Evolutionary conservation across 2,113 vertebrate species (phyloP).

Genomic region (Entomyzon cyanotis): DNA sequence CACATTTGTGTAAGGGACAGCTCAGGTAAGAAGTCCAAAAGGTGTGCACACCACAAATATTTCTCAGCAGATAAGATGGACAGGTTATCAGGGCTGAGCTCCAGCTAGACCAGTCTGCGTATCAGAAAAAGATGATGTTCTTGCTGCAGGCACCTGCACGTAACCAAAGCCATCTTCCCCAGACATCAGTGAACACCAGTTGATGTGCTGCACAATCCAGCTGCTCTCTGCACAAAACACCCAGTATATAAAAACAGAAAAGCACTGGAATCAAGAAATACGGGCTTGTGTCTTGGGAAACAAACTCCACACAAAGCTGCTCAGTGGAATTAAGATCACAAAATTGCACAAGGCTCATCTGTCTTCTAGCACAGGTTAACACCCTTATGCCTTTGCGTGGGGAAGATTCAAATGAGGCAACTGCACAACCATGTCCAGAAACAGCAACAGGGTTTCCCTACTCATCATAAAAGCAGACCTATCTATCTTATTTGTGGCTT

Average conservation of each 20-base stretch:
- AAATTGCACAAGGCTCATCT: not conserved
- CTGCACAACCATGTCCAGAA: not conserved
- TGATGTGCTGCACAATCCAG: not conserved
- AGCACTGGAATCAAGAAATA: not conserved
- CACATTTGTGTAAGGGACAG: accelerated
- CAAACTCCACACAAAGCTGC: not conserved
- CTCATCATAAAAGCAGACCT: not conserved
- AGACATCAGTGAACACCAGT: not conserved
- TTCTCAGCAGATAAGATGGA: not conserved
- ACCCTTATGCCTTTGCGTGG: not conserved
- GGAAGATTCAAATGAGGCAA: not conserved
- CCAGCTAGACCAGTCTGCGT: not conserved
- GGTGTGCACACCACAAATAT: not conserved
- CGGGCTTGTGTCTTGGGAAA: not conserved
- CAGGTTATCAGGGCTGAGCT: not conserved
- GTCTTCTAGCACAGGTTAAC: not conserved
- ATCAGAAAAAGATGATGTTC: not conserved
- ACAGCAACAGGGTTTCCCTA: not conserved
- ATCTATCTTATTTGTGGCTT: not conserved
- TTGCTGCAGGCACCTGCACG: not conserved
- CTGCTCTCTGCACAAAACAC: not conserved
- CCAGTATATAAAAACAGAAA: not conserved
- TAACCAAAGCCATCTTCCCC: not conserved
- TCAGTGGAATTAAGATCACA: not conserved
- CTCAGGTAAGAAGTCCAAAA: not conserved